Conservation (phyloP, 1,140 invertebrate species). For the Zaprionus camerounensis region DNA sequence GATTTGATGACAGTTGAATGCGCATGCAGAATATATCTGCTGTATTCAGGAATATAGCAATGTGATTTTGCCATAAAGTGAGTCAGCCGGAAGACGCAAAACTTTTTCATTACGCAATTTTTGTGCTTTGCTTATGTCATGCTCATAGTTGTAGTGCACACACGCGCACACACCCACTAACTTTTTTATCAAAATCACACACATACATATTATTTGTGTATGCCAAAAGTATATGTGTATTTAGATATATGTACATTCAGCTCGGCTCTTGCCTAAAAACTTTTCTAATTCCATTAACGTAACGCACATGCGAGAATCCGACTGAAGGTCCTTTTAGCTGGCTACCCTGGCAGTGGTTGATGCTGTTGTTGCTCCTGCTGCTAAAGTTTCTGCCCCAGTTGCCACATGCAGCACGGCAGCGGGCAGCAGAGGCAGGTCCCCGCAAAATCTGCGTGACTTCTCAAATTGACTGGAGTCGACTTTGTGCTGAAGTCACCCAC, state of each 20-base stretch:
- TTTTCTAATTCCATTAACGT: slow-evolving; percentile 82
- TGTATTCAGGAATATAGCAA: slow-evolving; percentile 9
- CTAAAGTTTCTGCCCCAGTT: slow-evolving; percentile 41
- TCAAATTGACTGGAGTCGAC: slow-evolving; percentile 49
- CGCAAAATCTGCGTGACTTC: slow-evolving; percentile 56
- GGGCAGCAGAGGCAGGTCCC: slow-evolving; percentile 9
- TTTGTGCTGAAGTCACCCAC: slow-evolving; percentile 13
- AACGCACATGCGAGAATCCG: slow-evolving; percentile 70
- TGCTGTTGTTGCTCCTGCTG: slow-evolving; percentile 3
- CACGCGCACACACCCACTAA: slow-evolving; percentile 16
- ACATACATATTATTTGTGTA: slow-evolving; percentile 20
- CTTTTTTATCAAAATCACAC: slow-evolving; percentile 71
- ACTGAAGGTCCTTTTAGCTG: slow-evolving; percentile 35
- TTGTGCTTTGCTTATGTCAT: slow-evolving; percentile 57
- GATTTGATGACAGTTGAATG: background rate
- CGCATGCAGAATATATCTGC: background rate
- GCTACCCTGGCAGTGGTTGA: slow-evolving; percentile 15
- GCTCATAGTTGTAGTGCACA: slow-evolving; percentile 41
- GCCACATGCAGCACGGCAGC: slow-evolving; percentile 42
- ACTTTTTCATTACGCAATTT: slow-evolving; percentile 81
- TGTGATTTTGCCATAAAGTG: slow-evolving; percentile 27
- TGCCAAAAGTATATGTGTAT: slow-evolving; percentile 13
- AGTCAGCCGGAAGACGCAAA: slow-evolving; percentile 47
- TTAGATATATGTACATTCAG: slow-evolving; percentile 32
- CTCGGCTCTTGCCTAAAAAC: slow-evolving; percentile 72